These are phyloP conservation scores for Tiliacea citrago DNA, from an alignment of 2,888 invertebrate genomes.

Conservation along the genomic window DNA sequence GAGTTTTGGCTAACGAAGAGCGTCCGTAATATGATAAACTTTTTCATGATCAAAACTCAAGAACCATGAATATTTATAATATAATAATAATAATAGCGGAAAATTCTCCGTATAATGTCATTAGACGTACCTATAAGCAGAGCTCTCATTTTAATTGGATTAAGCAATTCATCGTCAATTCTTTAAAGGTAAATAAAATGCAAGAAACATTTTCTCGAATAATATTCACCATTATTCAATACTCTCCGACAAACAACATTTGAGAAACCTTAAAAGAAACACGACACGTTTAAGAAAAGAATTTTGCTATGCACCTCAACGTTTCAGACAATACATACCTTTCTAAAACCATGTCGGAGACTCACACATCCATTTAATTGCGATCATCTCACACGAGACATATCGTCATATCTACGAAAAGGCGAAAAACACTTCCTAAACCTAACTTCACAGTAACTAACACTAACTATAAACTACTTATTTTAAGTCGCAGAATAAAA, in stretches of 20 bases:
- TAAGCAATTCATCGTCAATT: background rate
- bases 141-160: background rate
- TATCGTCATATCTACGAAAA: conserved; percentile 57
- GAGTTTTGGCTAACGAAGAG: conserved; percentile 17
- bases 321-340: conserved; percentile 61
- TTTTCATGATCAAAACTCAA: conserved; percentile 8
- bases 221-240: background rate
- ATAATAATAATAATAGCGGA: conserved; percentile 29
- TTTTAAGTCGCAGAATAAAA: conserved; percentile 45
- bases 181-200: background rate
- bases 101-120: background rate
- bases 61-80: too few species aligned
- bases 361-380: conserved; percentile 64
- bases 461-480: conserved; percentile 50
- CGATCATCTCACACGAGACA: conserved; percentile 59
- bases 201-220: background rate
- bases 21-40: background rate
- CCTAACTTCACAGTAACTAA: conserved; percentile 59
- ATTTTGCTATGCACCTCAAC: conserved; percentile 14
- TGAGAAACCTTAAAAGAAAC: background rate
- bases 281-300: conserved; percentile 19
- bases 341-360: conserved; percentile 63
- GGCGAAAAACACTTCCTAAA: conserved; percentile 56
- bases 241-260: background rate
- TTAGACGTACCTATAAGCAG: background rate